Percentiles rank a stretch among this genome's conserved stretches.
phyloP scores from a whole-genome alignment of 2,797 vertebrate species.

The Menidia menidia region DNA sequence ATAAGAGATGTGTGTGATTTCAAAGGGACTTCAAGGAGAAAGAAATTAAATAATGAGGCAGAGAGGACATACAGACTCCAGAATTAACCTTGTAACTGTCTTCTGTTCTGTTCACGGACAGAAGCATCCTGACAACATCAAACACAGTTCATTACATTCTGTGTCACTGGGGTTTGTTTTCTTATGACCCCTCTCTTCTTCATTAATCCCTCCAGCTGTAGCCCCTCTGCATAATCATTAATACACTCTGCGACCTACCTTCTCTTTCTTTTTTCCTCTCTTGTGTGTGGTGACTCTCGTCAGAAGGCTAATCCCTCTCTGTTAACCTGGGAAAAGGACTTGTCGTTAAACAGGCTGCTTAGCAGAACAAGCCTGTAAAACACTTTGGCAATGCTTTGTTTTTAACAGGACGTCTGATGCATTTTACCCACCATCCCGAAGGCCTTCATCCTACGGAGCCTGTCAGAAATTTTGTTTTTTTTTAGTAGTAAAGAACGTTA shows the following conservation, averaged over 20 bases:
- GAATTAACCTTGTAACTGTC: slow-evolving; percentile 2
- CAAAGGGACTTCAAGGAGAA: background rate
- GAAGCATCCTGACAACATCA: slow-evolving; percentile 23
- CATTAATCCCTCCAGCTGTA: slow-evolving; percentile 42
- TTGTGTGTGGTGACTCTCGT: background rate
- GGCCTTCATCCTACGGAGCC: slow-evolving; percentile 1
- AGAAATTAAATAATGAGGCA: background rate
- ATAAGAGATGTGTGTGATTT: background rate
- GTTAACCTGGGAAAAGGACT: slow-evolving; percentile 1
- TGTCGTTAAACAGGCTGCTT: slow-evolving; percentile 8
- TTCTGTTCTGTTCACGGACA: background rate
- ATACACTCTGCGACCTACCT: slow-evolving; percentile 19
- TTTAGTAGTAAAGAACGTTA: slow-evolving; percentile 8
- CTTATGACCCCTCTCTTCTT: slow-evolving; percentile 18
- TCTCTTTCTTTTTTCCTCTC: background rate
- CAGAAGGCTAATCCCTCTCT: background rate
- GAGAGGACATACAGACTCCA: slow-evolving; percentile 1
- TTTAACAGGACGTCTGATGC: background rate
- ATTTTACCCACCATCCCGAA: slow-evolving; percentile 1
- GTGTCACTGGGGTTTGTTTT: slow-evolving; percentile 27
- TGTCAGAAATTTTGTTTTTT: background rate
- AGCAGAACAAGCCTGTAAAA: background rate
- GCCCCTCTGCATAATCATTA: slow-evolving; percentile 35
- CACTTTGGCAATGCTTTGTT: slow-evolving; percentile 1
- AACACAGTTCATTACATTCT: slow-evolving; percentile 35